Conservation (phyloP, 2,888 invertebrate species). For the Tribolium freemani region DNA sequence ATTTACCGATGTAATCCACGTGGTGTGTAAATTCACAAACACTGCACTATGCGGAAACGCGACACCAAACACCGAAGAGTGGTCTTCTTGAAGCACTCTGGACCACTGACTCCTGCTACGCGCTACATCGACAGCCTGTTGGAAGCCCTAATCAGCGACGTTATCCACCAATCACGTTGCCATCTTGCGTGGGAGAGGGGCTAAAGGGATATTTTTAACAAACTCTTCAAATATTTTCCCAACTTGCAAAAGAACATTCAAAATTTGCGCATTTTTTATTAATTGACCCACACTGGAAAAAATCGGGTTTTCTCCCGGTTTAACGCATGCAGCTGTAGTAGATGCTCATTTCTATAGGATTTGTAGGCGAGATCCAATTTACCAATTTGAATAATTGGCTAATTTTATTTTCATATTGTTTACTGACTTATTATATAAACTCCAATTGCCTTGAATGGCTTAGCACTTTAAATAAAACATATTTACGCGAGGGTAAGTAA, state of each 20-base stretch:
- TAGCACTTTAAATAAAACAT: neutral
- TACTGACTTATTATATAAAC: slow-evolving; percentile 41
- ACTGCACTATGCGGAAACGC: slow-evolving; percentile 44
- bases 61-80: slow-evolving; percentile 44
- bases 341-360: slow-evolving; percentile 44
- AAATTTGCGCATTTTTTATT: neutral
- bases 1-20: slow-evolving; percentile 49
- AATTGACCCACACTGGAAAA: neutral
- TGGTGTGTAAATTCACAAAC: slow-evolving; percentile 43
- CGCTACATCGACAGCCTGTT: slow-evolving; percentile 45
- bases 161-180: slow-evolving; percentile 46
- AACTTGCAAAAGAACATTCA: neutral
- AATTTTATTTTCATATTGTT: slow-evolving; percentile 46
- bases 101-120: slow-evolving; percentile 47
- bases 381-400: slow-evolving; percentile 47
- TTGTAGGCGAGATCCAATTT: slow-evolving; percentile 45
- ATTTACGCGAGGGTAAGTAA: neutral
- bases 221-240: slow-evolving; percentile 16
- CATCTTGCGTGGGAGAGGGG: slow-evolving; percentile 43
- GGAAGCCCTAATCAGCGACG: slow-evolving; percentile 45
- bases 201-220: slow-evolving; percentile 31
- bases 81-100: slow-evolving; percentile 47
- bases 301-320: neutral
- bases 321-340: neutral
- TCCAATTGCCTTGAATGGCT: slow-evolving; percentile 18